Base-by-base conservation (phyloP, 2,113 vertebrate species). In the Vidua chalybeata region DNA sequence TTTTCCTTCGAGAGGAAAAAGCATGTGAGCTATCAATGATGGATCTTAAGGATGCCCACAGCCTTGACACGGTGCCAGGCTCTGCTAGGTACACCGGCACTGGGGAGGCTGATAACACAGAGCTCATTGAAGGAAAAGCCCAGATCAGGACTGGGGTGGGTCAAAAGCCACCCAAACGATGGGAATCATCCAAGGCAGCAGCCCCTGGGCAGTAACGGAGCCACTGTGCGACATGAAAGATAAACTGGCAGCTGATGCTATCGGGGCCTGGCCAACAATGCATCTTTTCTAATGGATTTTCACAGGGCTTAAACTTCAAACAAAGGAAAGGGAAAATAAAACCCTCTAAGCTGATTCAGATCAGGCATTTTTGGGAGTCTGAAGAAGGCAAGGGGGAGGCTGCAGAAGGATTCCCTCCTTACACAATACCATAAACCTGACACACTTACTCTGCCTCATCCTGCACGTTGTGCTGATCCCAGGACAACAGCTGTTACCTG, bases 101-200 rank as follows among this genome's bases (percentile, higher is more conserved):
- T 87, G 69, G 93, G 92, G 73, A 96, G 90, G 88, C 89, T 30
- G 81, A 73, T 87, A 98, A 99, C 98, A 98, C 97, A 97, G 93
- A 54, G 71, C 89, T 96, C 94, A 98, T 98, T 98, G 97, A 98
- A 95, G 82, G 45, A 79, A 27, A 72, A 94, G 95, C 92, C 68
- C 88, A 93, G 94, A 90, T 73, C 88, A 9, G 95, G 97, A 76
- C 94, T 95, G 93, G 86, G 30, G 3, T 43, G 93, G 97, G 93
- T 97, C 63, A 78, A 58, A 97, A 98, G 97, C 79, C 97, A 97
- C 97, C 96, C 94, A 96, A 97, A 97, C 95, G 96, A 97, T 96
- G 97, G 97, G 97, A 98, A 98, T 94, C 96, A 93, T 97, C 95
- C 80, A 87, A 88, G 88, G 79, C 89, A 18, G 89, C 96, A 96